phyloP scores from a whole-genome alignment of 2,888 invertebrate genomes.

The Blomia tropicalis region DNA sequence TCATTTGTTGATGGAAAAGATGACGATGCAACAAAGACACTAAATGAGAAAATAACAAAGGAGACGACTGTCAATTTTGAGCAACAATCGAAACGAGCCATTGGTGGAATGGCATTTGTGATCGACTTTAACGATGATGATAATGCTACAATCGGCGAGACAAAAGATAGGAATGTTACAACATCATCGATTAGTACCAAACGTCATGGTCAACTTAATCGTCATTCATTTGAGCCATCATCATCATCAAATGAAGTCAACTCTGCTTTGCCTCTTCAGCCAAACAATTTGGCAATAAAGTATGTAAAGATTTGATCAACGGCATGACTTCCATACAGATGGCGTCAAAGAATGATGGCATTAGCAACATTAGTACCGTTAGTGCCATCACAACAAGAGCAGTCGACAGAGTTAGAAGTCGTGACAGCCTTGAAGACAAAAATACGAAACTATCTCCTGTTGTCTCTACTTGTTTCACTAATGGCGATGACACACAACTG shows the following conservation, averaged over 20 bases:
- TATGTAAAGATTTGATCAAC: neutral
- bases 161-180: too few relatives aligned
- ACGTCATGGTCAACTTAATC: too few relatives aligned
- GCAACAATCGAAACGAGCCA: neutral
- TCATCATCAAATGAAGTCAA: too few relatives aligned
- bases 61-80: neutral
- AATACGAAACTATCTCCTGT: neutral
- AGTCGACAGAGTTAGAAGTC: too few relatives aligned
- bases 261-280: too few relatives aligned
- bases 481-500: too few relatives aligned
- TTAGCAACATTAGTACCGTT: neutral
- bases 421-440: neutral
- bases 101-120: conserved; percentile 16
- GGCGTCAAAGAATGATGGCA: neutral
- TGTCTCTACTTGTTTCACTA: neutral
- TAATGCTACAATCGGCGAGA: neutral
- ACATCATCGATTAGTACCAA: too few relatives aligned
- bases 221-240: too few relatives aligned
- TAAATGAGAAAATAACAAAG: too few relatives aligned
- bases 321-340: neutral
- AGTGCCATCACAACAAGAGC: too few relatives aligned
- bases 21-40: too few relatives aligned
- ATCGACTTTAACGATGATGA: neutral
- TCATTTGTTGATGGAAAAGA: neutral
- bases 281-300: too few relatives aligned